Evolutionary conservation across 2,888 invertebrate species (phyloP), one percentile per base, ranked within the genome.

Genomic region (Pachliopta kotzebuea): DNA sequence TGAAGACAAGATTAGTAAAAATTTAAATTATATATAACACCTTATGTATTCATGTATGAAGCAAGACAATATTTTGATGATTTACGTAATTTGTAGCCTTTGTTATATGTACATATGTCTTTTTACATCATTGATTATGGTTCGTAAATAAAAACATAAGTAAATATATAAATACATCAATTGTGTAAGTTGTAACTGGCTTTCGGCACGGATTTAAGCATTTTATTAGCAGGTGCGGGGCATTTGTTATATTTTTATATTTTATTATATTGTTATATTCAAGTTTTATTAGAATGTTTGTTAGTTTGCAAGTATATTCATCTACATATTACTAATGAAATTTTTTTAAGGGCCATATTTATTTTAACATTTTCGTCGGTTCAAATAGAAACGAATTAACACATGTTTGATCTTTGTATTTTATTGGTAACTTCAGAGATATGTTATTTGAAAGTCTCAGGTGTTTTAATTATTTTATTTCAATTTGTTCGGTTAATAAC

Each of bases 151-250:
- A 42, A 42, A 9, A 17, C 18, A 42, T 42, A 42, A 8, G 31
- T 31, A 9, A 31, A 9, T 31, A 31, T 31, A 31, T 52, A 21
- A 21, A 52, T n/a, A 45, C 21, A 23, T 23, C 11, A 23, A 20
- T 60, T 54, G 60, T 31, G 42, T 24, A 60, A 54, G n/a, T 42
- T 18, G n/a, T 21, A 60, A 50, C 31, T n/a, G 24, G 53, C 26
- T n/a, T 60, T 42, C 60, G 60, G 54, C 18, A 26, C 53, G 60
- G 60, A 53, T 23, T 53, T 60, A 42, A 2, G 42, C 7, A 23
- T 54, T 53, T 31, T 53, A 53, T 31, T 53, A 21, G 52, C 60
- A 53, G 42, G 53, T 60, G 37, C 31, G 24, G 60, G n/a, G n/a
- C n/a, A n/a, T n/a, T n/a, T n/a, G n/a, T 23, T 24, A 60, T 60